Percentiles rank a stretch among this genome's conserved stretches.
These are phyloP conservation scores for Melanotaenia trifasciata DNA, from an alignment of 2,797 vertebrate genomes.

Conservation along the genomic window DNA sequence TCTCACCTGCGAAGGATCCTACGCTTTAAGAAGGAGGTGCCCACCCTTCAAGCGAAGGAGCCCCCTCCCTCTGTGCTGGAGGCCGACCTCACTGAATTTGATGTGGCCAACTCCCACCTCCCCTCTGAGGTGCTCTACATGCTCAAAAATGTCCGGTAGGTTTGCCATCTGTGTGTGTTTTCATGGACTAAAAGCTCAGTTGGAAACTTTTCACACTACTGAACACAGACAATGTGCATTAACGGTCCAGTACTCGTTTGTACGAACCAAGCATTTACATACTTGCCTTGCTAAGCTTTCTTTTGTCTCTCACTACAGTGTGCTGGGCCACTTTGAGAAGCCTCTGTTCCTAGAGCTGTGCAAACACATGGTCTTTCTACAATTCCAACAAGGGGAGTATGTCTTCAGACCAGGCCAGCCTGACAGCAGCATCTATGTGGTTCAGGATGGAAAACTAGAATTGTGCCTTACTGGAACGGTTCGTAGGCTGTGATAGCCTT, in stretches of 20 bases:
- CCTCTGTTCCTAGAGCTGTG: conserved; percentile 95
- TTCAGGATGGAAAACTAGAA: conserved; percentile 95
- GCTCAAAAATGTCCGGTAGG: conserved; percentile 96
- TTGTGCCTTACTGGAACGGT: conserved; percentile 90
- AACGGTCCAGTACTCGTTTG: neutral
- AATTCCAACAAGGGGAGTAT: conserved; percentile 91
- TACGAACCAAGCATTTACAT: neutral
- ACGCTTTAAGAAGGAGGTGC: conserved; percentile 92
- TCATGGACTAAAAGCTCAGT: neutral
- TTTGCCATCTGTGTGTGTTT: conserved; percentile 14
- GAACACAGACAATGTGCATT: neutral
- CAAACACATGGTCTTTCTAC: conserved; percentile 94
- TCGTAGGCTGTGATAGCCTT: neutral
- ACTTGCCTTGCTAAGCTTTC: neutral
- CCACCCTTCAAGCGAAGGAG: conserved; percentile 91
- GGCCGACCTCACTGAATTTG: conserved; percentile 92
- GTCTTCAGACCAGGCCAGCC: conserved; percentile 94
- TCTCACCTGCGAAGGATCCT: conserved; percentile 84
- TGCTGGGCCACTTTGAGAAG: conserved; percentile 97
- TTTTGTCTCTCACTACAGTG: conserved; percentile 76
- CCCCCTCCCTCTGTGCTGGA: conserved; percentile 92
- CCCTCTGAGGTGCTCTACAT: conserved; percentile 98
- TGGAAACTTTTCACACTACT: neutral
- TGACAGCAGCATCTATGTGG: conserved; percentile 95
- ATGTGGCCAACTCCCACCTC: conserved; percentile 93